phyloP scores from a whole-genome alignment of 2,113 vertebrate species.

The Macroglossus sobrinus region DNA sequence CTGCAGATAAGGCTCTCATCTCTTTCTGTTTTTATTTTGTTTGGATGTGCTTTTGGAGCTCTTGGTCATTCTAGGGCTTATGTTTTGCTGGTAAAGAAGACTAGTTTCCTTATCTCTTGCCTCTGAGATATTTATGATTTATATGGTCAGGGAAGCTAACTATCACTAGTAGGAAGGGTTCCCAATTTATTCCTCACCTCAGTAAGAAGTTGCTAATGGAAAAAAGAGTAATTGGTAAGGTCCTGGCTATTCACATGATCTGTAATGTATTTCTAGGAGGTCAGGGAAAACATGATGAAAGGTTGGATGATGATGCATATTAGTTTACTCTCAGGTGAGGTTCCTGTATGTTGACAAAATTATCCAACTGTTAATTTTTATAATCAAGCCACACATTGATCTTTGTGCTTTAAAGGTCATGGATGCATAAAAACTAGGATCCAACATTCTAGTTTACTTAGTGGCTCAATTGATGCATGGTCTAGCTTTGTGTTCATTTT shows the following conservation, averaged over 20 bases:
- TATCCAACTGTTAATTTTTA: conserved; percentile 3
- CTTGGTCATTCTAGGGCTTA: neutral
- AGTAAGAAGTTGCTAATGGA: neutral
- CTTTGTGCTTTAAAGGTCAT: neutral
- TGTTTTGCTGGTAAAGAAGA: neutral
- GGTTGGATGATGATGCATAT: neutral
- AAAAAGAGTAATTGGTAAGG: neutral
- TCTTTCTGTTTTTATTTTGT: conserved; percentile 15
- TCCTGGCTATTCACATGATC: neutral
- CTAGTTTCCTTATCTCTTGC: neutral
- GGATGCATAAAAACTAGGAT: neutral
- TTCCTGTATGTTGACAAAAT: neutral
- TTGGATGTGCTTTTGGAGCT: neutral
- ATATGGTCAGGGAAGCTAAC: neutral
- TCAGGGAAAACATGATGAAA: neutral
- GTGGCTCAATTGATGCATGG: neutral
- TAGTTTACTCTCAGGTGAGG: neutral
- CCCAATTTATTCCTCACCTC: neutral
- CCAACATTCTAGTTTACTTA: neutral
- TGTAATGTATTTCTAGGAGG: neutral
- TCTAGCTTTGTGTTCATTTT: conserved; percentile 21
- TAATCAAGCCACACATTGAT: neutral
- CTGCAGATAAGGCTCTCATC: neutral
- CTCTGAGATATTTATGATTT: conserved; percentile 31
- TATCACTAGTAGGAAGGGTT: neutral